Evolutionary conservation across 2,888 invertebrate species (phyloP), one percentile per base, ranked within the genome.

Genomic region (Scaptodrosophila latifasciaeformis): DNA sequence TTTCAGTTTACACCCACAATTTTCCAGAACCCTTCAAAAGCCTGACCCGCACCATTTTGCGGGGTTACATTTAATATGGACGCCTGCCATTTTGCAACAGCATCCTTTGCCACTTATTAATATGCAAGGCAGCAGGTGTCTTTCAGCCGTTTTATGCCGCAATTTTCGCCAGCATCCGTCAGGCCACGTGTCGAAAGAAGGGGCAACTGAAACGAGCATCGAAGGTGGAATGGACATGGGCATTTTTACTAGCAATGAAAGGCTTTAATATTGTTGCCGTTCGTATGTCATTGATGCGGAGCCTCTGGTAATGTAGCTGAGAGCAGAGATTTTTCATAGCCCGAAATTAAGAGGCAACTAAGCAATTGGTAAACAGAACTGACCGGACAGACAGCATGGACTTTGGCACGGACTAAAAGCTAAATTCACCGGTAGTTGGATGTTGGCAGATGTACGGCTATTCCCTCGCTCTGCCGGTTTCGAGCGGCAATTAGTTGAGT

Each of bases 111-210:
- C 24, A 49, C 67, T 62, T 77, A 72, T 80, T 72, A 80, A 72
- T 72, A 72, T 72, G 61, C 80, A 72, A 58, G 77, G 55, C 72
- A 62, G 70, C 74, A 77, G 72, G 72, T 72, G 80, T 72, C 75
- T 77, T 54, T 72, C 63, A 62, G 59, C 62, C 70, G 64, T 80
- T 72, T 80, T 60, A 69, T 80, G 77, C 74, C 77, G 72, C 80
- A 62, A 79, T 79, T 79, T 76, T 24, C 18, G 21, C 39, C 13
- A 19, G n/a, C 39, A n/a, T 2, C 55, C 55, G n/a, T n/a, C 24
- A 3, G 24, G 60, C 56, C 70, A 66, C 70, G 70, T 65, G 68
- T 52, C 53, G 44, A 30, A 12, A 15, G 34, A n/a, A 21, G 15
- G 24, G 13, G 48, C 29, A n/a, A n/a, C n/a, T n/a, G n/a, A n/a